Evolutionary conservation across 1,140 invertebrate species (phyloP), one percentile per base, ranked within the genome.

Genomic region (Drosophila sulfurigaster): DNA sequence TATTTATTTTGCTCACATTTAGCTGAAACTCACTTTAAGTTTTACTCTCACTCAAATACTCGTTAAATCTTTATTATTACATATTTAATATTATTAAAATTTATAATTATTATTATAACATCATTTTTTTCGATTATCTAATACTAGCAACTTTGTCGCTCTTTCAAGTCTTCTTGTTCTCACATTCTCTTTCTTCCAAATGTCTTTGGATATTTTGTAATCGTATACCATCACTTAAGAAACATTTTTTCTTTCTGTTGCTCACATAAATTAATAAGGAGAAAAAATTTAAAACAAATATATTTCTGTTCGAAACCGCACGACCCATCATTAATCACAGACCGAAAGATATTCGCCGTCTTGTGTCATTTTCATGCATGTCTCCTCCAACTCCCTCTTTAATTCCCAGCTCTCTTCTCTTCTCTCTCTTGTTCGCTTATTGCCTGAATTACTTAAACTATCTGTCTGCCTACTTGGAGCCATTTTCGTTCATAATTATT

Each of bases 251-350:
- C 52, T 45, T 15, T 15, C 16, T 63, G 11, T 49, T 46, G 58
- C 67, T 56, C 49, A 82, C 68, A 78, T 78, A 87, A 88, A 89
- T 88, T 81, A 87, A 87, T 88, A 87, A 88, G 20, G 20, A 25
- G 20, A 38, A 32, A 32, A 83, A 88, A 88, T 87, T 87, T 87
- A 78, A 87, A 88, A 87, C 80, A 87, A 88, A 87, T 88, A 82
- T 87, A 68, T 87, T 63, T 77, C 76, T 87, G 82, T 82, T 88
- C 48, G 63, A 74, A 65, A 78, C 82, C 51, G 69, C 83, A 87
- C 83, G 83, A 87, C 70, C 80, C 69, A 78, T 87, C 83, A 87
- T 87, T 87, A 87, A 87, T 87, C 83, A 87, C 83, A 56, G 68
- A 49, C 51, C 30, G 35, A 78, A 80, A 78, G 69, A 71, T 88